Evolutionary conservation across 2,113 vertebrate genomes (phyloP).

Genomic region (Microtus ochrogaster): DNA sequence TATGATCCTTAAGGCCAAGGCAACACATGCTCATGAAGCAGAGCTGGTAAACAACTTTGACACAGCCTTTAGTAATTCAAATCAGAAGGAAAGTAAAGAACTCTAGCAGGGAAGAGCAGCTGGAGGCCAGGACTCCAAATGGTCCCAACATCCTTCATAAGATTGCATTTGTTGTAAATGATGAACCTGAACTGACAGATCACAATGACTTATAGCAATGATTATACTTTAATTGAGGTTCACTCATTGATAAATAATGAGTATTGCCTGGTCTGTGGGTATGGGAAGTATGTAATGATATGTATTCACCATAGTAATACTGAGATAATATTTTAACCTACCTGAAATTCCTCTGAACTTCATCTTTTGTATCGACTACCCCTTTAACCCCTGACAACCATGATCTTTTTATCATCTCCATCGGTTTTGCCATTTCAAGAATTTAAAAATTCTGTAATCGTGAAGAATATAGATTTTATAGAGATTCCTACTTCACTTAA

Average conservation of each 20-base stretch:
- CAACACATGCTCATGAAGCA: too few relatives aligned
- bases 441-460: neutral
- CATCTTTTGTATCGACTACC: neutral
- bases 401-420: neutral
- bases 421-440: neutral
- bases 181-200: neutral
- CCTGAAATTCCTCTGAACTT: neutral
- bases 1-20: too few relatives aligned
- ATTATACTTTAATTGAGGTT: neutral
- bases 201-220: neutral
- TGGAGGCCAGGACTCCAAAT: too few relatives aligned
- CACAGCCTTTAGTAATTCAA: too few relatives aligned
- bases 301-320: neutral
- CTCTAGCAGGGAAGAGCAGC: too few relatives aligned
- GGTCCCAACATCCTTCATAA: neutral
- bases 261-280: neutral
- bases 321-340: neutral
- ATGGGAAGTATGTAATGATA: neutral
- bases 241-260: neutral
- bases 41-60: too few relatives aligned
- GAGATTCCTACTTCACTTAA: neutral
- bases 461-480: neutral
- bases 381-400: neutral
- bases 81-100: too few relatives aligned
- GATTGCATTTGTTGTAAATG: neutral